phyloP scores from a whole-genome alignment of 2,797 vertebrate genomes.

The Buceros bicornis region DNA sequence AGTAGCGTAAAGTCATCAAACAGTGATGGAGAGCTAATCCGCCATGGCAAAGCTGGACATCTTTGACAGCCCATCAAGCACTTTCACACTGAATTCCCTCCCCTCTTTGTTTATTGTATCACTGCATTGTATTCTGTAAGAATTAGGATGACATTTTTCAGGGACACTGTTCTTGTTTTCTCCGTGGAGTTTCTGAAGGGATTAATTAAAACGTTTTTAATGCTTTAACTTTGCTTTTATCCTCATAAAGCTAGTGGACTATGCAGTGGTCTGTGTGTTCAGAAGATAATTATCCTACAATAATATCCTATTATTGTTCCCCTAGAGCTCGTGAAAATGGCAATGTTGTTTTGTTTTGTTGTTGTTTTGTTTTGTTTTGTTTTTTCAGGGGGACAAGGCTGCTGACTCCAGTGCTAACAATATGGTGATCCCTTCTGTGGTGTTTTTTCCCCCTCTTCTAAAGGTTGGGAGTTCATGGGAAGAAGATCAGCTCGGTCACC shows the following conservation, averaged over 20 bases:
- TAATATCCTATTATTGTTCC: not conserved
- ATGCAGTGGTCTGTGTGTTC: not conserved
- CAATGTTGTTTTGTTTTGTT: not conserved
- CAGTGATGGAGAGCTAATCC: not conserved
- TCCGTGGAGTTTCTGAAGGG: not conserved
- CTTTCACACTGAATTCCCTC: not conserved
- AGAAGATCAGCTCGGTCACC: constrained; percentile 47
- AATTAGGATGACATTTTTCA: not conserved
- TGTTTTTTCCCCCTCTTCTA: not conserved
- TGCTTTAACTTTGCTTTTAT: not conserved
- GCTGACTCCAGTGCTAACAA: not conserved
- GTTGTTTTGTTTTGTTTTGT: not conserved
- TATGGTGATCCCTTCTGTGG: not conserved
- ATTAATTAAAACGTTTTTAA: not conserved
- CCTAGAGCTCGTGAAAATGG: constrained; percentile 21
- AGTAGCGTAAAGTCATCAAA: not conserved
- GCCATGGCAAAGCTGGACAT: not conserved
- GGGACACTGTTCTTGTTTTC: not conserved
- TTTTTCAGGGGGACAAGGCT: not conserved
- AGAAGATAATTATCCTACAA: not conserved
- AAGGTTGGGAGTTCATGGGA: not conserved
- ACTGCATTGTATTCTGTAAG: not conserved
- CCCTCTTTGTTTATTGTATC: not conserved
- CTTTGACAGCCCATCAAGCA: not conserved
- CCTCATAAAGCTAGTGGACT: not conserved